Evolutionary conservation across 2,797 vertebrate genomes (phyloP).

Genomic region (Petrocephalus sullivani): DNA sequence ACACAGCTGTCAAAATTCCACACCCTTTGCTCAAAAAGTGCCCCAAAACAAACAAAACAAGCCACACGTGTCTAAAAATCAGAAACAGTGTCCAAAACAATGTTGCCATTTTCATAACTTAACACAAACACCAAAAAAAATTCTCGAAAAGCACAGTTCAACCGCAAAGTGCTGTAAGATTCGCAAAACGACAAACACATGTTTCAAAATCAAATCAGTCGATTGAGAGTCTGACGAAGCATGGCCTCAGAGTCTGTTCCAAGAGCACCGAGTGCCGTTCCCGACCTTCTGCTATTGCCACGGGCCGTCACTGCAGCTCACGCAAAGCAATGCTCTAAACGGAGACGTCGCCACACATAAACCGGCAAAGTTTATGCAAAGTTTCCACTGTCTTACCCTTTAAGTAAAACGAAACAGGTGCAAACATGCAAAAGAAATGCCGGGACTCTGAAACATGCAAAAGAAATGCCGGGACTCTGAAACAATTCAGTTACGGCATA

Average conservation of each 20-base stretch:
- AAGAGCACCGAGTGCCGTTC: not conserved
- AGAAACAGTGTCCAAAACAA: not conserved
- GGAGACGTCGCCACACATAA: not conserved
- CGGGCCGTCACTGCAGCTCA: not conserved
- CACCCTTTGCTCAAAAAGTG: not conserved
- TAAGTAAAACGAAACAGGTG: constrained; percentile 7
- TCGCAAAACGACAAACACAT: not conserved
- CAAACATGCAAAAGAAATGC: not conserved
- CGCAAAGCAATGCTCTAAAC: not conserved
- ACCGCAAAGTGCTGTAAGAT: not conserved
- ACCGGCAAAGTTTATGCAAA: not conserved
- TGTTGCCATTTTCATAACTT: not conserved
- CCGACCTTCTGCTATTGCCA: not conserved
- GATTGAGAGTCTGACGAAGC: not conserved
- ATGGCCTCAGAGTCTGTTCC: not conserved
- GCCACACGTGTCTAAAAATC: not conserved
- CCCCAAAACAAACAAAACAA: not conserved
- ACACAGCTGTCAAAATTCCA: not conserved
- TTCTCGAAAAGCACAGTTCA: constrained; percentile 2
- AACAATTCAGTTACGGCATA: not conserved
- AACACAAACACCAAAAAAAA: not conserved
- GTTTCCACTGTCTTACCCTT: not conserved
- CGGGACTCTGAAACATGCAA: not conserved
- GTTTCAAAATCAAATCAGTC: not conserved
- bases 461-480: not conserved